Percentiles rank a stretch among this genome's conserved stretches.
phyloP scores from a whole-genome alignment of 1,140 invertebrate species.

The Lepidurus apus region DNA sequence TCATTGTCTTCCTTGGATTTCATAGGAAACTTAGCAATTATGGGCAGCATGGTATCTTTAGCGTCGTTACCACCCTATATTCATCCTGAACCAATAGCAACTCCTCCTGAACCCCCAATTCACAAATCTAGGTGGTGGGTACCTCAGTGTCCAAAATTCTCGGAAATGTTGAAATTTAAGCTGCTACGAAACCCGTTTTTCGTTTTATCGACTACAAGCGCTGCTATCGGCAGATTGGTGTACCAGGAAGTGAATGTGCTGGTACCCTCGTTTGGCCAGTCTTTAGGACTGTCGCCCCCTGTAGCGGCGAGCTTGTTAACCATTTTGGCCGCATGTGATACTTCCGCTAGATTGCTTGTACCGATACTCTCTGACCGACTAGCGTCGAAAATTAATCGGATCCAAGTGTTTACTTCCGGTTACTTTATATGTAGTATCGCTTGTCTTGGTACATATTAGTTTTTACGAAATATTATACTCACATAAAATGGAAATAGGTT shows the following conservation, averaged over 20 bases:
- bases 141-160: conserved; percentile 25
- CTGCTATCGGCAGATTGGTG: conserved; percentile 30
- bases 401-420: conserved; percentile 26
- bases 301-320: conserved; percentile 30
- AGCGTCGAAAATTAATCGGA: conserved; percentile 24
- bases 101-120: not conserved
- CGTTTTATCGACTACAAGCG: conserved; percentile 25
- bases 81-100: not conserved
- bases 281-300: conserved; percentile 28
- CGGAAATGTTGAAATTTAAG: conserved; percentile 28
- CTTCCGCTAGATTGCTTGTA: conserved; percentile 31
- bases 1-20: conserved; percentile 10
- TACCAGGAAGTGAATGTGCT: conserved; percentile 35
- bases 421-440: conserved; percentile 30
- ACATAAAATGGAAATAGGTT: not conserved
- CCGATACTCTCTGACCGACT: conserved; percentile 32
- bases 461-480: not conserved
- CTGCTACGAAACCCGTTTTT: conserved; percentile 33
- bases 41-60: conserved; percentile 29
- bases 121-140: conserved; percentile 24
- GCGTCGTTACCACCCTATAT: conserved; percentile 13
- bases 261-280: conserved; percentile 32
- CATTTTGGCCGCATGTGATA: conserved; percentile 31
- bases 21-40: conserved; percentile 21
- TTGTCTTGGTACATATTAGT: conserved; percentile 31